These are phyloP conservation scores for Antitype chi DNA, from an alignment of 2,888 invertebrate genomes.

Conservation along the genomic window DNA sequence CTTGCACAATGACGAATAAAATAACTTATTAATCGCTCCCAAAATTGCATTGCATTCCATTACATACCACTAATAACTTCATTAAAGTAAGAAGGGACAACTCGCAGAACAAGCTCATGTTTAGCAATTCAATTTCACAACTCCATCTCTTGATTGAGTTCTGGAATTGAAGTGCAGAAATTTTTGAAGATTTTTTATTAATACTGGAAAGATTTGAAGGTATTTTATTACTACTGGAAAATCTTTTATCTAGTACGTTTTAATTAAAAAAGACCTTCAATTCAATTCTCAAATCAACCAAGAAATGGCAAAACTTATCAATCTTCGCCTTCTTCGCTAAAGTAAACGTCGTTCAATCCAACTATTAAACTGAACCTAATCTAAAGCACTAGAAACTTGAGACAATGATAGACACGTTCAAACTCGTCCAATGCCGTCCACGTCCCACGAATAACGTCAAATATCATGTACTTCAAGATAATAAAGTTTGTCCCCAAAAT, in stretches of 20 bases:
- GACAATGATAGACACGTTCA: conserved; percentile 17
- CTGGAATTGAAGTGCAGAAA: too few relatives aligned
- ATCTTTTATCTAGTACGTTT: not conserved
- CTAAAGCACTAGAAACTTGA: conserved; percentile 36
- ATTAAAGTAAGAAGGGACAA: not conserved
- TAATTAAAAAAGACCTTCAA: not conserved
- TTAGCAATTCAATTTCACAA: not conserved
- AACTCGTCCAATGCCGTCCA: conserved; percentile 1
- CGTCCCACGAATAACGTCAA: conserved; percentile 35
- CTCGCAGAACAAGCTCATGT: not conserved
- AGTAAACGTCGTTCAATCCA: not conserved
- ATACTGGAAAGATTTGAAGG: too few relatives aligned
- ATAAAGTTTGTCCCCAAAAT: conserved; percentile 48
- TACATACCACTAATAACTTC: not conserved
- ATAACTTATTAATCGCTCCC: not conserved
- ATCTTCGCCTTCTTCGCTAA: not conserved
- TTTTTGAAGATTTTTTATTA: too few relatives aligned
- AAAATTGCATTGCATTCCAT: not conserved
- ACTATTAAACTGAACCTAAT: conserved; percentile 9
- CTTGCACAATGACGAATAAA: not conserved
- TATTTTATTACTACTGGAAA: too few relatives aligned
- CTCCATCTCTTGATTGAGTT: not conserved
- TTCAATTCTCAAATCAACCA: conserved; percentile 1
- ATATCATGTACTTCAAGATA: conserved; percentile 46
- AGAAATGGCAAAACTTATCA: conserved; percentile 10